A percentile compares a stretch with the other conserved stretches of the same genome.
These are phyloP conservation scores for Stenodera caucasica DNA, from an alignment of 2,888 invertebrate species.

Conservation along the genomic window DNA sequence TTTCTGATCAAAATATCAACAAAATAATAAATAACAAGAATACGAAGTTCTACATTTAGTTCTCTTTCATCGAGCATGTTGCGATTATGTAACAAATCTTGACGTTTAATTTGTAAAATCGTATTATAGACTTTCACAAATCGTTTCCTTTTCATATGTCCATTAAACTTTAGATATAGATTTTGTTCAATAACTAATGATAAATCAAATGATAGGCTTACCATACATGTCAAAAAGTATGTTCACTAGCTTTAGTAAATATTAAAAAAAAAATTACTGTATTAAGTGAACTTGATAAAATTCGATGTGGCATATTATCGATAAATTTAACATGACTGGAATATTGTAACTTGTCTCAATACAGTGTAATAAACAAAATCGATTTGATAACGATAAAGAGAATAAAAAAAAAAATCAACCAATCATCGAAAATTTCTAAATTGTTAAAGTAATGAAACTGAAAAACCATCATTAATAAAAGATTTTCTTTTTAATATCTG, in stretches of 20 bases:
- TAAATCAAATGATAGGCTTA: slow-evolving; percentile 7
- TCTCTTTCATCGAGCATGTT: too few relatives aligned
- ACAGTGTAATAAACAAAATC: slow-evolving; percentile 16
- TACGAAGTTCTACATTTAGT: too few relatives aligned
- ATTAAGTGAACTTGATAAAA: slow-evolving; percentile 28
- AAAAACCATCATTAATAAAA: background rate
- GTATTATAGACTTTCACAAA: background rate
- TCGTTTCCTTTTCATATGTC: background rate
- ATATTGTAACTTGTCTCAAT: slow-evolving; percentile 20
- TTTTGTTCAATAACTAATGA: slow-evolving; percentile 1
- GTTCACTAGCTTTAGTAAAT: slow-evolving; percentile 15
- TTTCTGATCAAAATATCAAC: too few relatives aligned
- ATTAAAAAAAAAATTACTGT: slow-evolving; percentile 16
- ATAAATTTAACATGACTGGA: slow-evolving; percentile 28
- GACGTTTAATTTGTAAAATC: background rate
- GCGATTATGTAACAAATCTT: background rate
- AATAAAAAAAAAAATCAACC: slow-evolving; percentile 2
- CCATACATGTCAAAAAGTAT: slow-evolving; percentile 20
- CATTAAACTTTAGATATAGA: background rate
- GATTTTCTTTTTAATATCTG: too few relatives aligned
- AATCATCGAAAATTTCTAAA: background rate
- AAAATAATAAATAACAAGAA: too few relatives aligned
- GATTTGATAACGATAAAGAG: slow-evolving; percentile 16
- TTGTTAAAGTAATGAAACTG: background rate
- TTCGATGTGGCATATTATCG: slow-evolving; percentile 28